These are phyloP conservation scores for Henricia sp. DNA, from an alignment of 53 echinoderm and acorn worm genomes.

Conservation along the genomic window DNA sequence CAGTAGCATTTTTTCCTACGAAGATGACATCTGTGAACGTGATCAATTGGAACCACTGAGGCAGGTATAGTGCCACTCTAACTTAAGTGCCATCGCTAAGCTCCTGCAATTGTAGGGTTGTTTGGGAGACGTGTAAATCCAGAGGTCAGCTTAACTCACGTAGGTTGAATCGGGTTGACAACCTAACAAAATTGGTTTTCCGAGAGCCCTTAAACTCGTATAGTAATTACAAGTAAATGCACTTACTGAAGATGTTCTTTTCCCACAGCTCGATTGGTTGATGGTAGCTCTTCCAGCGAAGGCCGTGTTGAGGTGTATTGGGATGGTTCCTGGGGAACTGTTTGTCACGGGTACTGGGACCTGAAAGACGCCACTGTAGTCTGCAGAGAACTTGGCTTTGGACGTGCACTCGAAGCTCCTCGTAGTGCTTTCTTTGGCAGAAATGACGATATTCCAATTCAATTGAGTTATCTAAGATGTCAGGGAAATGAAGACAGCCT, in stretches of 20 bases:
- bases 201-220: not conserved
- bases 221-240: not conserved
- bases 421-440: not conserved
- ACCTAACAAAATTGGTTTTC: too few relatives aligned
- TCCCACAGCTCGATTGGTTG: conserved; percentile 33
- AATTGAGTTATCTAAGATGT: conserved; percentile 16
- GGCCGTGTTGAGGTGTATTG: conserved; percentile 53
- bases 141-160: too few relatives aligned
- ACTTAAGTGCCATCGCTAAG: not conserved
- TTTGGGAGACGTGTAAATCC: too few relatives aligned
- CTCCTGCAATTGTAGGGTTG: not conserved
- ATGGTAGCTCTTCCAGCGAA: conserved; percentile 33
- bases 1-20: too few relatives aligned
- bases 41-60: too few relatives aligned
- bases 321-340: conserved; percentile 39
- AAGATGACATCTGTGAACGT: too few relatives aligned
- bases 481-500: not conserved
- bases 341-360: conserved; percentile 47
- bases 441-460: not conserved
- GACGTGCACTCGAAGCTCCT: conserved; percentile 1
- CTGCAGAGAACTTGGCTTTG: conserved; percentile 44
- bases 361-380: conserved; percentile 48
- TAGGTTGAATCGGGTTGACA: too few relatives aligned
- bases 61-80: not conserved
- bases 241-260: not conserved